Base-by-base conservation (phyloP, 2,113 vertebrate species). In the Nansenia antarctica region DNA sequence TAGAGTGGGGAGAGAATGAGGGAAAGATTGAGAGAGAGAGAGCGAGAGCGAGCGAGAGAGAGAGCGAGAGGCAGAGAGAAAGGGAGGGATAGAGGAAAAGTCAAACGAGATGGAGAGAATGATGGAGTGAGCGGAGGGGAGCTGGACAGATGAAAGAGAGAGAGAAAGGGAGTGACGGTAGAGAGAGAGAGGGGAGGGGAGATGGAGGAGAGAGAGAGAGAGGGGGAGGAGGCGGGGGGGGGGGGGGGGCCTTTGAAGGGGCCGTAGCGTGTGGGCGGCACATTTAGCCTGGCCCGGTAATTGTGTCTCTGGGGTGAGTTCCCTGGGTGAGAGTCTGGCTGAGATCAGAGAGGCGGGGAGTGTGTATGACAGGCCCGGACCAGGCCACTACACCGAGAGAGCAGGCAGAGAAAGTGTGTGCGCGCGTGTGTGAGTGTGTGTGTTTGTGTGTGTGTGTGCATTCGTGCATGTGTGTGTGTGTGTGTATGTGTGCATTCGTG, bases 251-350 rank as follows among this genome's bases (percentile, higher is more conserved):
- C 73, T 89, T 88, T 84, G 83, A 85, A 78, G 80, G 76, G 61
- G 69, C 72, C 73, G 69, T 62, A 79, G 75, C 77, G 82, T 52
- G 74, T 82, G 74, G 79, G 82, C 64, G 67, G 86, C 80, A 73
- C 81, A 83, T 85, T 90, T 86, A 88, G 86, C 80, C 78, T 47
- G 45, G 78, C 82, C 79, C 79, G 78, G 74, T 89, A 90, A 89
- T 90, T 90, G 84, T 80, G 82, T 89, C 87, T 84, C 83, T 66
- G 55, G 88, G 80, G 84, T 84, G 66, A 30, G 72, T 68, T 84
- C 64, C 73, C 77, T 73, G 80, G 86, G 84, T 80, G 65, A 81
- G 78, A 81, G 82, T 72, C 81, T 74, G 66, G 55, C 49, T 65
- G 66, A 84, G 88, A 87, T 86, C 80, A 85, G 85, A 75, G 29